phyloP scores from a whole-genome alignment of 2,797 vertebrate genomes.

The Rhadinocentrus ornatus region DNA sequence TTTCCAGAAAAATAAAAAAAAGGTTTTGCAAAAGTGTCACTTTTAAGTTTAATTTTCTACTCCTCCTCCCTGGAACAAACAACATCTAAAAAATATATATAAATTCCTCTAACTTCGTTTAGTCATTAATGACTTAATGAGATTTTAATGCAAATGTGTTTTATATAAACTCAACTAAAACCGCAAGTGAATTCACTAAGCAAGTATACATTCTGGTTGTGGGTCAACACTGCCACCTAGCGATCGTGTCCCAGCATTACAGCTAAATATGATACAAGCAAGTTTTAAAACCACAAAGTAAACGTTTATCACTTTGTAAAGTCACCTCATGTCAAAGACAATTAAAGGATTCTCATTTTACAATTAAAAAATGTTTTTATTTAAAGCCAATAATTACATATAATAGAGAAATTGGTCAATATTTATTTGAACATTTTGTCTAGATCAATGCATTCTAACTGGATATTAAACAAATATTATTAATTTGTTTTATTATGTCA shows the following conservation, averaged over 20 bases:
- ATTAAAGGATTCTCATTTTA: too few relatives aligned
- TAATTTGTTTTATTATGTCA: neutral
- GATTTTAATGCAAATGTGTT: neutral
- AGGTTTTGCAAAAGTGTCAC: too few relatives aligned
- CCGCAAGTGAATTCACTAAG: neutral
- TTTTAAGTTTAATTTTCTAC: neutral
- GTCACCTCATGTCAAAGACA: too few relatives aligned
- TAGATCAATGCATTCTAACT: too few relatives aligned
- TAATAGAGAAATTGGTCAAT: too few relatives aligned
- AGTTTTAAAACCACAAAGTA: neutral
- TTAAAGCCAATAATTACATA: too few relatives aligned
- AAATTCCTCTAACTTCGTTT: neutral
- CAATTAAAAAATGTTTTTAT: too few relatives aligned
- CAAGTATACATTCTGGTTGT: neutral
- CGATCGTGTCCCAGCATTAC: constrained; percentile 36
- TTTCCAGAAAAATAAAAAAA: too few relatives aligned
- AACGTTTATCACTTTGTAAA: neutral
- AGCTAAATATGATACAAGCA: neutral
- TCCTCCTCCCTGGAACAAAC: neutral
- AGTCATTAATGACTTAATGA: neutral
- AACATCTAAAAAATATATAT: too few relatives aligned
- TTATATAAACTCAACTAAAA: neutral
- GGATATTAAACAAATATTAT: too few relatives aligned
- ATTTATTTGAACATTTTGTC: too few relatives aligned
- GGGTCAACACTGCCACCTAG: constrained; percentile 29